Base-by-base conservation (phyloP, 2,113 vertebrate species). In the Barbus barbus region DNA sequence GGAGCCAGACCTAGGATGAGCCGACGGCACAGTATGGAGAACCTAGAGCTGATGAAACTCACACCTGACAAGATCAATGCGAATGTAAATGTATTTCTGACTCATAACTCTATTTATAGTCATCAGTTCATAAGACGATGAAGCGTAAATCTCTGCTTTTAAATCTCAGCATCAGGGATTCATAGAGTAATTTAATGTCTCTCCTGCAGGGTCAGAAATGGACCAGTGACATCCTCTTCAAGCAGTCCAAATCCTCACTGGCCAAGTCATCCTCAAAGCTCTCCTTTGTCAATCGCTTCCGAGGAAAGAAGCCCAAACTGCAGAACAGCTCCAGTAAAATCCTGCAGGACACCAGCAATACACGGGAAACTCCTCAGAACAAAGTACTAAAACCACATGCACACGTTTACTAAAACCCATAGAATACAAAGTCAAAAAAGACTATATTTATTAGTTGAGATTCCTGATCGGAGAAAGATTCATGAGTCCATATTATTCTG, bases 1-100 rank as follows among this genome's bases (percentile, higher is more conserved):
- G 98, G 96, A 91, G 93, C 95, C 9, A 94, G 93, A 84, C 93
- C 95, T 0, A 95, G 96, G 86, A 90, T 92, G 85, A 95, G 95
- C 91, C 95, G 96, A 75, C 94, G 97, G 44, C 96, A 95, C 92
- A 99, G 97, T 86, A 99, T 99, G 98, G 98, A 99, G 92, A 99
- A 99, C 89, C 95, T 99, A 93, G 97, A 99, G 87, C 95, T 99
- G 82, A 94, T 99, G 95, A 98, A 97, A 87, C 91, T 99, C 88
- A 97, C 97, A 1, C 97, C 97, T 81, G 98, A 99, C 93, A 98
- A 98, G 94, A 95, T 97, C 82, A 88, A 94, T 38, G 92, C 93
- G 86, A 87, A 86, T 84, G 92, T 94, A 87, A 88, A 85, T 60
- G 22, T 3, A 18, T 60, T 36, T 58, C 11, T 4, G 51, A 14